Evolutionary conservation across 2,113 vertebrate genomes (phyloP), one percentile per base, ranked within the genome.

Genomic region (Cololabis saira): DNA sequence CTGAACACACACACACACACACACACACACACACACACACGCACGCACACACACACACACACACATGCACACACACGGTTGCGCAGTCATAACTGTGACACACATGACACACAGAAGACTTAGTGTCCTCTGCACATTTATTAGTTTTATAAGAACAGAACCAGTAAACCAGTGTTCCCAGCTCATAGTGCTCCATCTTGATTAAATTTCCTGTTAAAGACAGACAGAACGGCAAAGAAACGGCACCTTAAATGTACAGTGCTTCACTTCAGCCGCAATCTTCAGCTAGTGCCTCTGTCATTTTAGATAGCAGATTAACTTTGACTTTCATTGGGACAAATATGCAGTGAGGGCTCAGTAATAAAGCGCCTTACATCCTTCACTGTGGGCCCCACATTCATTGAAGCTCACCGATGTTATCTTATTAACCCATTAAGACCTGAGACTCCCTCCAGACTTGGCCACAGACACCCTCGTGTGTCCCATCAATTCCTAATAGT

Each of bases 191-290:
- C 30, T 59, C 21, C 62, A 19, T 74, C 71, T 66, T 76, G 60
- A 74, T 82, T 55, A 63, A 54, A 80, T 83, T 85, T 83, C 81
- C 78, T 86, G 76, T 86, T 48, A 76, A 44, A 77, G 64, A 76
- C 63, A 69, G 33, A 50, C 12, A 13, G 30, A 70, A 66, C 73
- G 66, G 60, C 58, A 73, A 87, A 85, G 74, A 71, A 71, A 83
- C 73, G 61, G 64, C 76, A 58, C 74, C 22, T 72, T 54, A 57
- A 57, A 67, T 16, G 5, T 49, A 24, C 12, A 27, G 24, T 5
- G 24, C 24, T n/a, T 64, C 52, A 81, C 78, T 74, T 69, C 65
- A 47, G 70, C 57, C 67, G 33, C 53, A 8, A 37, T 33, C 24
- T 37, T 11, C 16, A 47, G 44, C 10, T 37, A 1, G 33, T 11